phyloP scores from a whole-genome alignment of 2,888 invertebrate genomes.

The Melanostoma scalare region DNA sequence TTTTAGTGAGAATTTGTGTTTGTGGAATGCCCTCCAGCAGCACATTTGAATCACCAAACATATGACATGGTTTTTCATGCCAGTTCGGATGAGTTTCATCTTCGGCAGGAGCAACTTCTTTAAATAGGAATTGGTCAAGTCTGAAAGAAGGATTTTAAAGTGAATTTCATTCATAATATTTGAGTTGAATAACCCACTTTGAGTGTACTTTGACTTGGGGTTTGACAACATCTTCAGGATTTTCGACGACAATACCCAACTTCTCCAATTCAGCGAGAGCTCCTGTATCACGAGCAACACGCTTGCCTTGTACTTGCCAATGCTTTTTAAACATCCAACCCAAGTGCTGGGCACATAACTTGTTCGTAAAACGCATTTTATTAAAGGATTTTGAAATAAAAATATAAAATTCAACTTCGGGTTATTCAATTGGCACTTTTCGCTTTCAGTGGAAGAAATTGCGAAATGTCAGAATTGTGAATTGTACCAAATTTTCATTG shows the following conservation, averaged over 20 bases:
- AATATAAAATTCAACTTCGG: conserved; percentile 17
- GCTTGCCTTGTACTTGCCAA: conserved; percentile 88
- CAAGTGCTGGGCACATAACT: conserved; percentile 87
- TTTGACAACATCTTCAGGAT: conserved; percentile 85
- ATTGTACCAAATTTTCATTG: background rate
- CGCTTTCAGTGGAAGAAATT: too few relatives aligned
- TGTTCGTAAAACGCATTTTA: conserved; percentile 86
- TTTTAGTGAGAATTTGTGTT: conserved; percentile 91
- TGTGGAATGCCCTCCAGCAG: conserved; percentile 89
- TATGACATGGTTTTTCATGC: conserved; percentile 84
- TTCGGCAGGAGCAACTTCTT: conserved; percentile 78
- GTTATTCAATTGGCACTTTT: conserved; percentile 27
- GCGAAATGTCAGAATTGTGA: too few relatives aligned
- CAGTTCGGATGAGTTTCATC: conserved; percentile 87
- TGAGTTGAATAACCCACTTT: conserved; percentile 34
- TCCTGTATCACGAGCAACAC: conserved; percentile 84
- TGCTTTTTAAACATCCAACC: conserved; percentile 88
- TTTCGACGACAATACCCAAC: conserved; percentile 85
- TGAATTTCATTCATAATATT: background rate
- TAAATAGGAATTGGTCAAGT: conserved; percentile 5
- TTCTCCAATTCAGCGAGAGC: conserved; percentile 83
- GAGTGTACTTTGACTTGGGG: conserved; percentile 79
- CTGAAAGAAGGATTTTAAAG: background rate
- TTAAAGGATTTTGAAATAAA: background rate
- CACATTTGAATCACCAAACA: conserved; percentile 85